phyloP scores from a whole-genome alignment of 2,888 invertebrate species.

The Phasia obesa region DNA sequence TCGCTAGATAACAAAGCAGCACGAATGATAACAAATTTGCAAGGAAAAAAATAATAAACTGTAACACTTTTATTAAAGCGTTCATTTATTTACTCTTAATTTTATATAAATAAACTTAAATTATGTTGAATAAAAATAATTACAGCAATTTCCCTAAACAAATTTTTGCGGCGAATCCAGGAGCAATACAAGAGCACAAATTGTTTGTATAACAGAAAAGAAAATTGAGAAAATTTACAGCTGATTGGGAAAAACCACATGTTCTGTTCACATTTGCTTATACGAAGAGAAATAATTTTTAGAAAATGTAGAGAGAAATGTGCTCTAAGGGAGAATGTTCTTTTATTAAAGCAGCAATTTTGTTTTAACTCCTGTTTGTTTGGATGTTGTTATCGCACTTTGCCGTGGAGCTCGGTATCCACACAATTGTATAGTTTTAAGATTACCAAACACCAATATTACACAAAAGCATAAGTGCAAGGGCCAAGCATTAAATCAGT shows the following conservation, averaged over 20 bases:
- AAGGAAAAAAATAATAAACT: constrained; percentile 16
- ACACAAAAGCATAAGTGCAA: constrained; percentile 66
- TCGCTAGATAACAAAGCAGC: constrained; percentile 50
- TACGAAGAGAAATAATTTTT: background rate
- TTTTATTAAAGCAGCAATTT: constrained; percentile 1
- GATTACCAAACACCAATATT: constrained; percentile 25
- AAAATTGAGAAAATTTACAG: constrained; percentile 43
- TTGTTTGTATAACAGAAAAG: constrained; percentile 2
- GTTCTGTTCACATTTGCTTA: background rate
- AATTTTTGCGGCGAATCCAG: constrained; percentile 48
- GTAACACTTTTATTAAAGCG: constrained; percentile 19
- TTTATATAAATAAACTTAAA: too few relatives aligned
- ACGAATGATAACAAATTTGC: background rate
- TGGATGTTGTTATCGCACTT: background rate
- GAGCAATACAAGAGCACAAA: background rate
- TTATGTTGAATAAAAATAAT: background rate
- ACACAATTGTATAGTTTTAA: constrained; percentile 29
- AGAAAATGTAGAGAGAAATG: background rate
- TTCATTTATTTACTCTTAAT: background rate
- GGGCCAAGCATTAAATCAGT: constrained; percentile 66
- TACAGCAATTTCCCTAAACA: background rate
- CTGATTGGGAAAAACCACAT: constrained; percentile 12
- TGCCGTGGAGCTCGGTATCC: constrained; percentile 36
- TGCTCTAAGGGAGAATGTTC: constrained; percentile 12
- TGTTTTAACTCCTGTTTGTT: background rate